A percentile compares a stretch with the other conserved stretches of the same genome.
Conservation (phyloP, 2,888 invertebrate species). For the Perizoma flavofasciatum region DNA sequence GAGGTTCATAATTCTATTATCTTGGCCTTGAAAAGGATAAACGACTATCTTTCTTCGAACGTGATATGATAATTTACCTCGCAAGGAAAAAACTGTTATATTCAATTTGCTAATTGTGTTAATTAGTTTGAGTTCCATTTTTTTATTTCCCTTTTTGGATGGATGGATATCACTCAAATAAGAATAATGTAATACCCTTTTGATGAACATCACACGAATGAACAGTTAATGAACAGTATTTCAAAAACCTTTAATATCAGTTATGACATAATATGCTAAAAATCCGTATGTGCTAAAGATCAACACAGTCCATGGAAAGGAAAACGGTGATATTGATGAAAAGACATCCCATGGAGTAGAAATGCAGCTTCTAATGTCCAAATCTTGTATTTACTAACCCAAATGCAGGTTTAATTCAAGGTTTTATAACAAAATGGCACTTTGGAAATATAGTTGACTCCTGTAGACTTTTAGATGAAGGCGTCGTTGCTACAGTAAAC, state of each 20-base stretch:
- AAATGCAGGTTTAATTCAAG: conserved; percentile 38
- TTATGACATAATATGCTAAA: conserved; percentile 14
- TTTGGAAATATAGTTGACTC: conserved; percentile 7
- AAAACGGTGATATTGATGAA: conserved; percentile 51
- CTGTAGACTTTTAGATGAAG: conserved; percentile 5
- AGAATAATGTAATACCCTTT: background rate
- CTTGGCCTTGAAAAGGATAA: no score
- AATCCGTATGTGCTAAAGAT: conserved; percentile 42
- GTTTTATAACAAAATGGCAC: no score
- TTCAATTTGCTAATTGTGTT: no score
- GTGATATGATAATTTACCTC: no score
- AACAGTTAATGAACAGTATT: conserved; percentile 2
- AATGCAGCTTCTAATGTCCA: conserved; percentile 23
- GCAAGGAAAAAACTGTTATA: no score
- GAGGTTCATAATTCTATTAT: no score
- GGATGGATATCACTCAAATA: no score
- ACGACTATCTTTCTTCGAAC: no score
- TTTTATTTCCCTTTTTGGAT: no score
- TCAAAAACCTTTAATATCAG: conserved; percentile 3
- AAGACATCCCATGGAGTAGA: conserved; percentile 40
- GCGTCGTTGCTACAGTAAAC: conserved; percentile 53
- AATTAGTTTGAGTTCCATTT: no score
- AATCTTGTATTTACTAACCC: conserved; percentile 50
- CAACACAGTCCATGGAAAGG: conserved; percentile 81
- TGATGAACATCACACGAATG: conserved; percentile 1